Evolutionary conservation across 1,140 invertebrate species (phyloP).

Genomic region (Sycobia sp.): DNA sequence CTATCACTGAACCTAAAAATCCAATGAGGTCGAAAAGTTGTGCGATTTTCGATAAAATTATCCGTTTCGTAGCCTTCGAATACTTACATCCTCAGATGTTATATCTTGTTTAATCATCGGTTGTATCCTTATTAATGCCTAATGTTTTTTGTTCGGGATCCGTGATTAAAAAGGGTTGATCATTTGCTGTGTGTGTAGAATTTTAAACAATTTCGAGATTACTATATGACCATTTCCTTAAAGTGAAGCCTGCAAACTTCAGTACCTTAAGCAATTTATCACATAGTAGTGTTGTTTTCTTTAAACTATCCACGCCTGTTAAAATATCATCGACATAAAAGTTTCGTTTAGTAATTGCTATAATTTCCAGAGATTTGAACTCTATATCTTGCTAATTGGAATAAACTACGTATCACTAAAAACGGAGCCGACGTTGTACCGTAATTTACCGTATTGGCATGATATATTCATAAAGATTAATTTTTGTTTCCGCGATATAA

Average conservation of each 20-base stretch:
- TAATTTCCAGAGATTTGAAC: constrained; percentile 2
- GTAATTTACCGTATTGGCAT: constrained; percentile 35
- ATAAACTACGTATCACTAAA: no score
- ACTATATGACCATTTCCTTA: constrained; percentile 42
- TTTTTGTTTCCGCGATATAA: constrained; percentile 38
- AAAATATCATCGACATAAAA: no score
- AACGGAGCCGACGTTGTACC: no score
- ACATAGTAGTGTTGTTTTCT: neutral
- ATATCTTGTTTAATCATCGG: neutral
- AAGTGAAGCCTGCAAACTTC: constrained; percentile 1
- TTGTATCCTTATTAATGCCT: neutral
- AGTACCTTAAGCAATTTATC: neutral
- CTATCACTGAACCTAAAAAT: constrained; percentile 34
- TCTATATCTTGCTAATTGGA: constrained; percentile 30
- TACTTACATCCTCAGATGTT: neutral
- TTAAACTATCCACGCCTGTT: constrained; percentile 16
- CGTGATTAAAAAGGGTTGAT: neutral
- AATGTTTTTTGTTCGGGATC: neutral
- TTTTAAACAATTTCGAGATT: neutral
- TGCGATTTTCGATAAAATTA: constrained; percentile 31
- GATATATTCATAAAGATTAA: neutral
- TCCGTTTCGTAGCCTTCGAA: constrained; percentile 17
- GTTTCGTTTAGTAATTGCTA: constrained; percentile 39
- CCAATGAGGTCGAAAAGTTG: constrained; percentile 43
- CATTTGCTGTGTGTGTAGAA: neutral